phyloP scores from a whole-genome alignment of 2,113 vertebrate species.

The Daphoenositta chrysoptera region DNA sequence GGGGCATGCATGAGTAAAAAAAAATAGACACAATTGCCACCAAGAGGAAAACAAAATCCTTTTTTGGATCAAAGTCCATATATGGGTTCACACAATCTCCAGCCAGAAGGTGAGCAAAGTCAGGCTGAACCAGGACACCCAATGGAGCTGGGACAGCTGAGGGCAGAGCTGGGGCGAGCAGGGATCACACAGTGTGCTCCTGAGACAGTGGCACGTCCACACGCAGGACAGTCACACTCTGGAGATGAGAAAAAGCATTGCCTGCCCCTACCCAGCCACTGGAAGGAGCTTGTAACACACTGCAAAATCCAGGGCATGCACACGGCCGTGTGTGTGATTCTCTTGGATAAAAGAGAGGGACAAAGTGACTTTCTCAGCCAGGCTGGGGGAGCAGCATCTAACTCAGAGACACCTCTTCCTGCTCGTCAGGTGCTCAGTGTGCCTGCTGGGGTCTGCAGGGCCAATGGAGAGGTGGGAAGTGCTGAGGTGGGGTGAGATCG shows the following conservation, averaged over 20 bases:
- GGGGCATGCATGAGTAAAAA: neutral
- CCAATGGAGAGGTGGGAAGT: neutral
- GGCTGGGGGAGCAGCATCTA: neutral
- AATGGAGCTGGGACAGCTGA: neutral
- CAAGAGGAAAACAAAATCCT: neutral
- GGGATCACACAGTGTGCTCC: neutral
- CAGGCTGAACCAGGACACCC: neutral
- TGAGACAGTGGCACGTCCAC: neutral
- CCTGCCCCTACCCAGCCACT: neutral
- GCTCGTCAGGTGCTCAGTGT: rapidly evolving
- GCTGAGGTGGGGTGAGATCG: neutral
- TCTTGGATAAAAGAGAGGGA: neutral
- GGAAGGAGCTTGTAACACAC: neutral
- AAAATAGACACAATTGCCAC: neutral
- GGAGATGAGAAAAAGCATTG: neutral
- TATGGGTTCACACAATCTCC: neutral
- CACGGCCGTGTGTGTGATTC: rapidly evolving
- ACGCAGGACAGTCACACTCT: neutral
- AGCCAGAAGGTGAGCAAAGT: neutral
- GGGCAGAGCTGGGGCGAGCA: neutral
- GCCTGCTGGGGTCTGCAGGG: neutral
- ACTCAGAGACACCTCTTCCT: neutral
- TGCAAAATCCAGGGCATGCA: neutral
- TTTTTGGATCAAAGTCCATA: neutral
- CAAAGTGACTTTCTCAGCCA: neutral